Evolutionary conservation across 2,797 vertebrate genomes (phyloP), one percentile per base, ranked within the genome.

Genomic region (Tapirus indicus): DNA sequence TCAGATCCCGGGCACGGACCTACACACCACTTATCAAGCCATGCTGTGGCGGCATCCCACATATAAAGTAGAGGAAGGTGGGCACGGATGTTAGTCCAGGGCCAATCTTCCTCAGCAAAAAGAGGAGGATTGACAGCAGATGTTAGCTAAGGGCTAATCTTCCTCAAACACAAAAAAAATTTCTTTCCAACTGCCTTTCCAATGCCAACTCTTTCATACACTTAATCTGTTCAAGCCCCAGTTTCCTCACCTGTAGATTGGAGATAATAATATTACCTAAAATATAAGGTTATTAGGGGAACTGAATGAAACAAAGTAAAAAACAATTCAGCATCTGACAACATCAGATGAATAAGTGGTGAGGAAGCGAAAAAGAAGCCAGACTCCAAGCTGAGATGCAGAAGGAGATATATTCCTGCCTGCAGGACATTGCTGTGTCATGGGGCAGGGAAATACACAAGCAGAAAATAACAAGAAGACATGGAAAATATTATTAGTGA

Each of bases 381-480:
- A 75, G 27, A 14, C 18, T n/a, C 54, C 3, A 27, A 32, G 68
- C 17, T 60, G 2, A 20, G 10, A 60, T 17, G 8, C 0, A 5
- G 41, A 79, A 58, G 5, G 17, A 78, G 66, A 58, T 23, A 8
- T 32, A 60, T 62, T 13, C 9, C 7, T 12, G 35, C 23, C 38
- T 68, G 44, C 17, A 64, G 44, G 41, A 35, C 12, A 54, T 5
- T 35, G 13, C 29, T 58, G 20, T 6, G 7, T 68, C 29, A n/a
- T n/a, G 8, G 14, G 5, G 5, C 13, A 52, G 52, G 9, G 18
- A 38, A 80, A 18, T 20, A 25, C 0, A 14, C 0, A 83, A 10
- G 32, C 47, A 69, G 47, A 60, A 95, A 88, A 49, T 52, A 56
- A 68, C 25, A 83, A 75, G 44, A 64, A 77, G 93, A 54, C 23